Percentiles rank a stretch among this genome's conserved stretches.
Evolutionary conservation across 2,888 invertebrate genomes (phyloP).

Genomic region (Dicycla oo): DNA sequence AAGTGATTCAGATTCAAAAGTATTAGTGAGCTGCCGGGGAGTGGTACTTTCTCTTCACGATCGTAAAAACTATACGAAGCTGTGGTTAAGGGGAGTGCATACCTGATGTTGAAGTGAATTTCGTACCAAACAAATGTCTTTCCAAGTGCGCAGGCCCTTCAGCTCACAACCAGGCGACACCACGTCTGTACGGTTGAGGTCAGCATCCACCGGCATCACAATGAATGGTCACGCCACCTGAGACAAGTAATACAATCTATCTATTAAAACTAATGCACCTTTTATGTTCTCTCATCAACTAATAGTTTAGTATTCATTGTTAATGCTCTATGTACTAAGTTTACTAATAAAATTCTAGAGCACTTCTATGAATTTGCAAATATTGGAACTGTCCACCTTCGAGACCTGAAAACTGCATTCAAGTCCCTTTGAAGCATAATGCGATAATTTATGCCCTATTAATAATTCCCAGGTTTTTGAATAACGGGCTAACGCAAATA

Average conservation of each 20-base stretch:
- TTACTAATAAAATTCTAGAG: conserved; percentile 16
- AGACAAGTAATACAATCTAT: conserved; percentile 62
- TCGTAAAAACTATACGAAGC: conserved; percentile 60
- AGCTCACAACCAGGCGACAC: conserved; percentile 90
- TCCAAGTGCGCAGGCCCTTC: conserved; percentile 90
- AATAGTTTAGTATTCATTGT: conserved; percentile 10
- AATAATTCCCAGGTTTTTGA: neutral
- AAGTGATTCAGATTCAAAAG: conserved; percentile 51
- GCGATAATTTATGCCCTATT: neutral
- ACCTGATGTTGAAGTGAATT: conserved; percentile 90
- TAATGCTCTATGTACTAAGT: conserved; percentile 19
- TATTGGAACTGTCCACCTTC: conserved; percentile 15
- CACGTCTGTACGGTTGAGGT: conserved; percentile 89
- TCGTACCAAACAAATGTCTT: conserved; percentile 89
- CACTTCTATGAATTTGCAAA: conserved; percentile 30
- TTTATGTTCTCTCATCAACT: conserved; percentile 24
- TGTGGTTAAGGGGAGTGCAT: conserved; percentile 69
- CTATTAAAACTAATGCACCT: conserved; percentile 54
- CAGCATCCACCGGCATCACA: conserved; percentile 91
- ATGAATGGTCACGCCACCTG: conserved; percentile 90
- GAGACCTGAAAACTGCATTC: conserved; percentile 11
- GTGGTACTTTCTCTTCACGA: conserved; percentile 55
- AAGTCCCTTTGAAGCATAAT: conserved; percentile 5
- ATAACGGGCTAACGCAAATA: neutral
- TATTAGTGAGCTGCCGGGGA: conserved; percentile 35